These are phyloP conservation scores for Portunus trituberculatus DNA, from an alignment of 1,140 invertebrate genomes.

Conservation along the genomic window DNA sequence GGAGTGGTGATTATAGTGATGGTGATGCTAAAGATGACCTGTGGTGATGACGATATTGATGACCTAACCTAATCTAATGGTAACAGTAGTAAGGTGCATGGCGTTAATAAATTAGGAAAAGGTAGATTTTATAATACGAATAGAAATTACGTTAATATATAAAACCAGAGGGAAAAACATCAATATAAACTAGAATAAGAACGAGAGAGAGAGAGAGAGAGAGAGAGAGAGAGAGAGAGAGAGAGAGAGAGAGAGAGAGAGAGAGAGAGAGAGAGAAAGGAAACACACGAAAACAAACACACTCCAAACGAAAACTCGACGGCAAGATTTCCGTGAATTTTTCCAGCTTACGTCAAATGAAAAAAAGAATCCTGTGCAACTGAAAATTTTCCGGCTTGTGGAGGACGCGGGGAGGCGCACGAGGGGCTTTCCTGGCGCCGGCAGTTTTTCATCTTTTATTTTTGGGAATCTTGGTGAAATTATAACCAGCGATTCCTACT, in stretches of 20 bases:
- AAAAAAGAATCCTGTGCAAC: neutral
- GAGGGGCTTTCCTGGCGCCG: neutral
- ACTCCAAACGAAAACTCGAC: neutral
- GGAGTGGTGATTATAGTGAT: neutral
- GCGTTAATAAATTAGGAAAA: too few species aligned
- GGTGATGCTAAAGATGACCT: too few species aligned
- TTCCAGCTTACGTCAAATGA: neutral
- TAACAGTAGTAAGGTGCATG: too few species aligned
- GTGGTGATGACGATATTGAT: neutral
- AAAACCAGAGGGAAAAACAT: too few species aligned
- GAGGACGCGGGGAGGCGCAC: neutral
- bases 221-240: neutral
- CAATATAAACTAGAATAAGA: neutral
- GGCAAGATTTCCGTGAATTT: neutral
- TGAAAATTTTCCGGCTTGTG: conserved; percentile 12
- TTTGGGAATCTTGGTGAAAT: too few species aligned
- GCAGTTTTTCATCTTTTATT: neutral
- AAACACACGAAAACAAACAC: neutral
- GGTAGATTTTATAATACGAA: too few species aligned
- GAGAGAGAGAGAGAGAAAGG: neutral
- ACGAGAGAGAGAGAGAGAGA: neutral
- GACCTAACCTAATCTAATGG: neutral
- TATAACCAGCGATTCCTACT: too few species aligned
- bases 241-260: too few species aligned
- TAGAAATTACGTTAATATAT: too few species aligned